Evolutionary conservation across 1,140 invertebrate species (phyloP), one percentile per base, ranked within the genome.

Genomic region (Drosophila bocki): DNA sequence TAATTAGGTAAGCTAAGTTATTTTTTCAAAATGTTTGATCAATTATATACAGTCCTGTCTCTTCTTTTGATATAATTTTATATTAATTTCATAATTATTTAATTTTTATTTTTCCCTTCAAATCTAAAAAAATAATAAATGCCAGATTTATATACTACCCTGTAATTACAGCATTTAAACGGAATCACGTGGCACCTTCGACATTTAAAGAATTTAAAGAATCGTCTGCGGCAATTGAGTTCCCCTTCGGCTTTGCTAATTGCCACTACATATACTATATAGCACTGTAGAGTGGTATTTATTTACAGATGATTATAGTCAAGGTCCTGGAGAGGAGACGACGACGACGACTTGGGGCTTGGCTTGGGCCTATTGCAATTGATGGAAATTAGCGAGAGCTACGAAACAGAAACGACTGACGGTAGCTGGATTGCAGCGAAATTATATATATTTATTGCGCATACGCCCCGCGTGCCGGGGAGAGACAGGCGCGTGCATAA

Each of bases 351-450:
- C 41, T 19, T 41, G 44, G 26, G 44, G n/a, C 39, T 22, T n/a
- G 41, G 35, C 51, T 58, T 67, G 22, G 41, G 47, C 51, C 57
- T 58, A 22, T 68, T 54, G 26, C 56, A 86, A 87, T 87, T 86
- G 76, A 77, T 88, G 76, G 83, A 87, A 86, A 86, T 86, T 88
- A 83, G 84, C 62, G 61, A 63, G 35, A 41, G 35, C 17, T 41
- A 29, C 17, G 26, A 22, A 7, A 42, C 15, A 44, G 41, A 39
- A 9, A 12, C 19, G 17, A 13, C 3, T 26, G 9, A 9, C 22
- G 45, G 41, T 15, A 33, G 11, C 17, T 63, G 29, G 22, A 32
- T n/a, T 15, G 53, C 33, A 39, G 22, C 53, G 53, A 59, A 72
- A 51, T 76, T 64, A 50, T 59, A 60, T 63, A 64, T 64, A 65